These are phyloP conservation scores for Isichthys henryi DNA, from an alignment of 2,113 vertebrate species.

Conservation along the genomic window DNA sequence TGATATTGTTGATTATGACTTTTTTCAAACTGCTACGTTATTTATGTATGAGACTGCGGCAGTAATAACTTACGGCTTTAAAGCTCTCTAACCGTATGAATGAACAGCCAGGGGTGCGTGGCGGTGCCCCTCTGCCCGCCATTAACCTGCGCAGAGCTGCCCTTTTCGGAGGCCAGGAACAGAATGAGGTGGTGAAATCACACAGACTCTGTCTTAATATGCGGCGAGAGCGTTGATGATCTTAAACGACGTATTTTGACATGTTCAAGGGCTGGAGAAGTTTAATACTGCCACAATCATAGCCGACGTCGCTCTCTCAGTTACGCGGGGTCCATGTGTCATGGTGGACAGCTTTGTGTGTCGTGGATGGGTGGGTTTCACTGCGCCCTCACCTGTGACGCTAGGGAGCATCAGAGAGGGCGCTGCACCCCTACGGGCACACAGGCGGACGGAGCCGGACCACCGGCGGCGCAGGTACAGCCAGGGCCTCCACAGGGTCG, in stretches of 20 bases:
- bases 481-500: background rate
- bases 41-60: slow-evolving; percentile 31
- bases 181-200: slow-evolving; percentile 48
- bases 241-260: slow-evolving; percentile 60
- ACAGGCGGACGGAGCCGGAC: slow-evolving; percentile 28
- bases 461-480: slow-evolving; percentile 48
- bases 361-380: background rate
- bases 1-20: slow-evolving; percentile 52
- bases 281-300: slow-evolving; percentile 51
- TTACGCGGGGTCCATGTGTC: slow-evolving; percentile 31
- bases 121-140: slow-evolving; percentile 21
- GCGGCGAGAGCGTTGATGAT: slow-evolving; percentile 50
- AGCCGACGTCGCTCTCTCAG: slow-evolving; percentile 19
- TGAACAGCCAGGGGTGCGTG: slow-evolving; percentile 30
- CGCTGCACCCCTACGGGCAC: slow-evolving; percentile 9
- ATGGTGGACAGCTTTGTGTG: slow-evolving; percentile 30
- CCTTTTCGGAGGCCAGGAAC: background rate
- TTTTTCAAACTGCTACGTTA: slow-evolving; percentile 41
- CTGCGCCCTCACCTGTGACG: slow-evolving; percentile 19
- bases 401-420: slow-evolving; percentile 3
- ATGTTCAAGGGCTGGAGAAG: slow-evolving; percentile 34
- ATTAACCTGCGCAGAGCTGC: slow-evolving; percentile 25
- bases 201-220: slow-evolving; percentile 39
- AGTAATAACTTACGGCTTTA: slow-evolving; percentile 39
- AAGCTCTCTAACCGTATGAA: slow-evolving; percentile 37